phyloP scores from a whole-genome alignment of 2,888 invertebrate species.

The Cheilosia grossa region DNA sequence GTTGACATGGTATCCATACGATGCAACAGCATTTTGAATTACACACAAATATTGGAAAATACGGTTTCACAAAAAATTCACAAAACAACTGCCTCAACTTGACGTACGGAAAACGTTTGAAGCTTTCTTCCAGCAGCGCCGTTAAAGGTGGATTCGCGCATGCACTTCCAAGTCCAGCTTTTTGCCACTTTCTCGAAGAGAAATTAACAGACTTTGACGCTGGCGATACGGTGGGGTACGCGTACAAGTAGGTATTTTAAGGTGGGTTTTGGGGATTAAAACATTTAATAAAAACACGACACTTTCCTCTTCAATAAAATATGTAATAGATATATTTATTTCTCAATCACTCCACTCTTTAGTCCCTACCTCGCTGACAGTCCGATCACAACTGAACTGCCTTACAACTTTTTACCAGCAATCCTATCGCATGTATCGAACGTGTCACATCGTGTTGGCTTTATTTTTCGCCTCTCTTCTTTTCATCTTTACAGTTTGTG shows the following conservation, averaged over 20 bases:
- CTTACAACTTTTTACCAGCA: too few species aligned
- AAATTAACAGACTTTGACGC: constrained; percentile 55
- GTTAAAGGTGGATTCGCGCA: constrained; percentile 53
- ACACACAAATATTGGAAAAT: constrained; percentile 53
- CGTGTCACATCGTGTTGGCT: too few species aligned
- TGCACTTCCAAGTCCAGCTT: constrained; percentile 57
- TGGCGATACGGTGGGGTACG: constrained; percentile 28
- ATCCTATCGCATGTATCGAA: too few species aligned
- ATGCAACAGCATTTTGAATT: constrained; percentile 67
- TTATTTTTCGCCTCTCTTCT: too few species aligned
- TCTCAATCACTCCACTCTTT: too few species aligned
- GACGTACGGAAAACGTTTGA: constrained; percentile 59
- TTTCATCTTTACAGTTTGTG: too few species aligned
- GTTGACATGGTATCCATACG: constrained; percentile 54
- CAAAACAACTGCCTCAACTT: constrained; percentile 63
- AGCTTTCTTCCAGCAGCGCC: constrained; percentile 43
- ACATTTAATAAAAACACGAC: too few species aligned
- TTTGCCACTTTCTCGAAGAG: constrained; percentile 40
- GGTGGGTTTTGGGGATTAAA: too few species aligned
- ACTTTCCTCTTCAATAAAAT: too few species aligned
- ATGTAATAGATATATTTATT: too few species aligned
- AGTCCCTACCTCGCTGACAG: too few species aligned
- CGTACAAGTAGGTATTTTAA: neutral
- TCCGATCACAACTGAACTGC: too few species aligned
- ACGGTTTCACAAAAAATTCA: constrained; percentile 42